Conservation (phyloP, 2,113 vertebrate species). For the Aegotheles bennettii region DNA sequence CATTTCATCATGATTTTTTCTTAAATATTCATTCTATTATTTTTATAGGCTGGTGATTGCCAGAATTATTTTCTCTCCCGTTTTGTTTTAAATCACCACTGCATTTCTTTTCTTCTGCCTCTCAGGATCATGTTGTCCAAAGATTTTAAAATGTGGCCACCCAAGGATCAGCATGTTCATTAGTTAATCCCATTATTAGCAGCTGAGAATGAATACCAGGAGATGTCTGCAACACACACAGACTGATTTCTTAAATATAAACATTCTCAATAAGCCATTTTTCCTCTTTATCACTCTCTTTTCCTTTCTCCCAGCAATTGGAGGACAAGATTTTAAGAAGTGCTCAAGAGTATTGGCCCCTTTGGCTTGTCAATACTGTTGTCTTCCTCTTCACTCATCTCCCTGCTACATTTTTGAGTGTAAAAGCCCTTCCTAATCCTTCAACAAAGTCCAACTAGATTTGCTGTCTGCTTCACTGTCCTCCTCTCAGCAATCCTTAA, state of each 20-base stretch:
- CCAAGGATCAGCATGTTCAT: background rate
- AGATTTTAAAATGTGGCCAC: background rate
- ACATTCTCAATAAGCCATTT: background rate
- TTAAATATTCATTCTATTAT: background rate
- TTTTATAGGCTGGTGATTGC: slow-evolving; percentile 23
- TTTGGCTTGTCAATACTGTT: background rate
- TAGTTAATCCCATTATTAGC: background rate
- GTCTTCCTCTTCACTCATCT: background rate
- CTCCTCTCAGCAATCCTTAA: background rate
- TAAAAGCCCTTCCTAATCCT: background rate
- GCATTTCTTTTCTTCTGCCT: background rate
- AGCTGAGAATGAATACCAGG: background rate
- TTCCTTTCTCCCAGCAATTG: background rate
- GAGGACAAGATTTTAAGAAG: background rate
- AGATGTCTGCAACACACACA: background rate
- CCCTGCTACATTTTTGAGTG: background rate
- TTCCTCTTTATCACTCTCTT: background rate
- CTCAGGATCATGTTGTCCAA: background rate
- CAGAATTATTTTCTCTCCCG: background rate
- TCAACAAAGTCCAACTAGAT: background rate
- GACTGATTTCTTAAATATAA: background rate
- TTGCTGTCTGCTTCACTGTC: background rate
- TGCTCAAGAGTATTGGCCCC: background rate
- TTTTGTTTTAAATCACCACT: background rate
- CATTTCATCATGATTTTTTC: slow-evolving; percentile 16